Conservation (phyloP, 64 coral and sea anemone genomes). For the Actinia tenebrosa region DNA sequence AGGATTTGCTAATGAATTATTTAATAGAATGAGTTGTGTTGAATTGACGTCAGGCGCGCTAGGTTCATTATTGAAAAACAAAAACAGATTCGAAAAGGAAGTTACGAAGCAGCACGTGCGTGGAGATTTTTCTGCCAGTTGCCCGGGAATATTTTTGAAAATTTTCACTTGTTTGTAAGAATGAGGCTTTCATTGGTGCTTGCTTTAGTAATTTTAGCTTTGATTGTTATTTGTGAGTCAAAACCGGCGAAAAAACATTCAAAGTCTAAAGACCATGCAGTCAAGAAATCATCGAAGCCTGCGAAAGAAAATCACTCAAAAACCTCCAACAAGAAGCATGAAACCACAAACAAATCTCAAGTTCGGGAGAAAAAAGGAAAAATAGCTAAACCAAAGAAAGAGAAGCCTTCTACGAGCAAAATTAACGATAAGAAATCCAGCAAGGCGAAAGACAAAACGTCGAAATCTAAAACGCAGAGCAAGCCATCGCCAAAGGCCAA, state of each 20-base stretch:
- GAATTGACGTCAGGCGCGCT: neutral
- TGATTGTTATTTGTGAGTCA: slow-evolving; percentile 37
- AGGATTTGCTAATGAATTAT: neutral
- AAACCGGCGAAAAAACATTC: slow-evolving; percentile 37
- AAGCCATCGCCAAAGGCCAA: neutral
- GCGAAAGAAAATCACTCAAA: neutral
- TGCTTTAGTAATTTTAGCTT: slow-evolving; percentile 14
- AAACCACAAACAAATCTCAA: neutral
- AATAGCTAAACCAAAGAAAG: neutral
- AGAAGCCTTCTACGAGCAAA: neutral
- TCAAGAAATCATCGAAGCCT: slow-evolving; percentile 14
- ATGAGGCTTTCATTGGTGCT: slow-evolving; percentile 28
- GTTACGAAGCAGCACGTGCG: neutral
- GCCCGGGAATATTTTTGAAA: neutral
- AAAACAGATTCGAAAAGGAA: neutral
- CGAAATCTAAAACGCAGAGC: neutral
- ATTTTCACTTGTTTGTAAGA: neutral
- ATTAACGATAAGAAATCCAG: neutral
- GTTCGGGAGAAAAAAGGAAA: slow-evolving; percentile 30
- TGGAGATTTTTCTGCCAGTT: neutral
- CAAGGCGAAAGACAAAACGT: neutral
- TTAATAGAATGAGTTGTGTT: neutral
- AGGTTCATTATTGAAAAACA: neutral
- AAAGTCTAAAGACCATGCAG: neutral
- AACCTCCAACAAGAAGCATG: neutral